Percentiles rank a stretch among this genome's conserved stretches.
phyloP scores from a whole-genome alignment of 2,888 invertebrate species.

The Eristalis tenax region DNA sequence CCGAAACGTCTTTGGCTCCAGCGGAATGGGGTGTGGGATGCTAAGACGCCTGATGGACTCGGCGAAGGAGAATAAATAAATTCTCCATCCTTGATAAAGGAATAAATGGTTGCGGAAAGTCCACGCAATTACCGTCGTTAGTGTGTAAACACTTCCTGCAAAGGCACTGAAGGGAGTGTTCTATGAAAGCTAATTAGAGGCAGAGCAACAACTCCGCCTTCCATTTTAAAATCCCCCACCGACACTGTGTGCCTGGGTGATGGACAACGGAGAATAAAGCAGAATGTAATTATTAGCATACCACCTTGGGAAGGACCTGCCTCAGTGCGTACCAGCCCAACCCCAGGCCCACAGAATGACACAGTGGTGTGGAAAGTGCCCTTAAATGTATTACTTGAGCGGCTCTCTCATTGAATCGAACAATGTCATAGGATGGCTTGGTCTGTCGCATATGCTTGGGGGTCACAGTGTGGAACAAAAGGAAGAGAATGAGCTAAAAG shows the following conservation, averaged over 20 bases:
- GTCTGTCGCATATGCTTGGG: not conserved
- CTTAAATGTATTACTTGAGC: constrained; percentile 19
- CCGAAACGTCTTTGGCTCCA: constrained; percentile 12
- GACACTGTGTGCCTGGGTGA: constrained; percentile 10
- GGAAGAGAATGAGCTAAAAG: not conserved
- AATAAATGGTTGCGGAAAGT: constrained; percentile 10
- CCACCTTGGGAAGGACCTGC: not conserved
- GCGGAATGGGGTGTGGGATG: not conserved
- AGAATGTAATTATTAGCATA: constrained; percentile 37
- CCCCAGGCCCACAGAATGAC: not conserved
- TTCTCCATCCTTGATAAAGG: constrained; percentile 27
- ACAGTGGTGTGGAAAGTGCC: not conserved
- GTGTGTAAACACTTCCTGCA: constrained; percentile 17
- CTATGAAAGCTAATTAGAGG: constrained; percentile 28
- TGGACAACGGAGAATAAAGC: constrained; percentile 27
- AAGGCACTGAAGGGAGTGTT: not conserved
- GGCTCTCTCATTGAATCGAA: constrained; percentile 6
- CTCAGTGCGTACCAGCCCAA: not conserved
- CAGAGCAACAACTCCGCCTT: not conserved
- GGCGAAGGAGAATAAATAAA: not conserved
- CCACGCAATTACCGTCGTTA: not conserved
- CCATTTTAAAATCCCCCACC: constrained; percentile 8
- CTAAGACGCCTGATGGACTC: constrained; percentile 2
- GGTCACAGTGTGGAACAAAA: too few species aligned
- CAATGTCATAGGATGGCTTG: not conserved